Percentiles rank a stretch among this genome's conserved stretches.
Evolutionary conservation across 2,797 vertebrate species (phyloP).

Genomic region (Monodelphis domestica): DNA sequence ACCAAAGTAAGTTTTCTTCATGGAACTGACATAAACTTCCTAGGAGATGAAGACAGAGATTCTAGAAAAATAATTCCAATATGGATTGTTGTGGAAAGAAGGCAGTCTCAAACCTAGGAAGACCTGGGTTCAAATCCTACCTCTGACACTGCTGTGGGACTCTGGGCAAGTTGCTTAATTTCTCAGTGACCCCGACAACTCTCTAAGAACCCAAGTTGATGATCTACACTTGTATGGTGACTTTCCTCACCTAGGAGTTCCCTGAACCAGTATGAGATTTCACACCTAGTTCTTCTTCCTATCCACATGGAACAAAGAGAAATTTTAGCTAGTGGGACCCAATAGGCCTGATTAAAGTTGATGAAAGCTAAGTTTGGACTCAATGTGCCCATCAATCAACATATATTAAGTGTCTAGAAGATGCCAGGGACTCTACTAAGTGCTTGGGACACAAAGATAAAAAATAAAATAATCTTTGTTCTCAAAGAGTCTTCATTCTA

Average conservation of each 20-base stretch:
- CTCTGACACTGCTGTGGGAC: not conserved
- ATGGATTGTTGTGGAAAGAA: not conserved
- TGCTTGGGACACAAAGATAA: not conserved
- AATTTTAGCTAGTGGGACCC: not conserved
- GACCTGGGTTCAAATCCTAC: not conserved
- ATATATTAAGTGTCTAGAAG: not conserved
- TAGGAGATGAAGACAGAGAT: conserved; percentile 14
- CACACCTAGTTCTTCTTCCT: not conserved
- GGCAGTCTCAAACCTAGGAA: not conserved
- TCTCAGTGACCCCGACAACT: not conserved
- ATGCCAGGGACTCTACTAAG: not conserved
- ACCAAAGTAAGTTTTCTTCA: conserved; percentile 44
- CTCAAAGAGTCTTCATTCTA: not conserved
- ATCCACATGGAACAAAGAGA: not conserved
- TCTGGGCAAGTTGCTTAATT: not conserved
- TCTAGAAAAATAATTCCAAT: not conserved
- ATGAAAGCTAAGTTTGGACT: not conserved
- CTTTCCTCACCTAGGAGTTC: not conserved
- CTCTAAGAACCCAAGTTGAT: not conserved
- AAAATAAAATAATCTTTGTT: not conserved
- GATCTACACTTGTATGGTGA: not conserved
- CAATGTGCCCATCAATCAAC: not conserved
- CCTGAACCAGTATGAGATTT: not conserved
- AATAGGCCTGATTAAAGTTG: not conserved
- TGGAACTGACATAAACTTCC: not conserved